phyloP scores from a whole-genome alignment of 2,888 invertebrate species.

The Pristionchus fissidentatus region DNA sequence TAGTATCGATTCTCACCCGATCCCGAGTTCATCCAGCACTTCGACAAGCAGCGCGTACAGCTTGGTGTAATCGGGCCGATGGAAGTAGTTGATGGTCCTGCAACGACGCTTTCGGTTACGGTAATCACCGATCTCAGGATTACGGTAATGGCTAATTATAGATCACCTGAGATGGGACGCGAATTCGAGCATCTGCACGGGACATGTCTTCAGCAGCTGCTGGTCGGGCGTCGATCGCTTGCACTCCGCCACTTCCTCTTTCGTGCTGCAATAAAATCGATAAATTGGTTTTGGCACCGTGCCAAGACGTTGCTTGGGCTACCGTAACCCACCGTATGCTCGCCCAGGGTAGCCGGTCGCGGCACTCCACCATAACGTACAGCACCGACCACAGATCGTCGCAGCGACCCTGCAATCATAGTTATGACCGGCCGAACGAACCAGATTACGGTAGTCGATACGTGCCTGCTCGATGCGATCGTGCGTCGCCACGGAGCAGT shows the following conservation, averaged over 20 bases:
- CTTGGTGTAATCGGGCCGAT: conserved; percentile 33
- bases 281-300: background rate
- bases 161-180: conserved; percentile 9
- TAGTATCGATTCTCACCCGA: conserved; percentile 22
- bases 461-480: conserved; percentile 44
- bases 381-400: conserved; percentile 48
- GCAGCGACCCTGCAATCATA: conserved; percentile 33
- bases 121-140: background rate
- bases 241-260: conserved; percentile 28
- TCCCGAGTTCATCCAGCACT: conserved; percentile 24
- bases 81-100: conserved; percentile 38
- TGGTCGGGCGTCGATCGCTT: conserved; percentile 23
- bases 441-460: conserved; percentile 24
- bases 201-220: conserved; percentile 7
- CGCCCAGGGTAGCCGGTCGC: conserved; percentile 17
- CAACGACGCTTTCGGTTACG: background rate
- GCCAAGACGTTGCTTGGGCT: too few relatives aligned
- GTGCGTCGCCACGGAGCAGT: conserved; percentile 47
- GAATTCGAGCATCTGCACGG: conserved; percentile 33
- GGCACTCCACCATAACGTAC: conserved; percentile 35
- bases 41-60: conserved; percentile 6
- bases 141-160: background rate
- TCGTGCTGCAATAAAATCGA: background rate
- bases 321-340: background rate
- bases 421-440: background rate